Percentiles rank a stretch among this genome's conserved stretches.
Evolutionary conservation across 30 jellyfish, hydroid and myxozoan genomes (phyloP).

Genomic region (Pseudorhiza aurosa): DNA sequence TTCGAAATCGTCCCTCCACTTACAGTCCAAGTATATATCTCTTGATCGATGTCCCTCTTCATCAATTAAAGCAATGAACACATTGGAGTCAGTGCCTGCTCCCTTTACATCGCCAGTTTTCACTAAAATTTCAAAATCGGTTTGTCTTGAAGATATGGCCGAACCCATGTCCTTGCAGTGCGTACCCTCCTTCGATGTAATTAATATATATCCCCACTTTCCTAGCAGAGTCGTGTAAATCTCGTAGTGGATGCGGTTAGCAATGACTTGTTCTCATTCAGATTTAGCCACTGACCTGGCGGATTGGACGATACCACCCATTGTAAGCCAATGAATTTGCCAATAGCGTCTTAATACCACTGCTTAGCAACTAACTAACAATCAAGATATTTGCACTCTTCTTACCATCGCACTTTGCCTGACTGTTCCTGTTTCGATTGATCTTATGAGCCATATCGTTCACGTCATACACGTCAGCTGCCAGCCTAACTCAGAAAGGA

Average conservation of each 20-base stretch:
- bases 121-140: conserved; percentile 78
- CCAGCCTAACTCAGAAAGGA: no score
- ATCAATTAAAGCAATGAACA: conserved; percentile 76
- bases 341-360: neutral
- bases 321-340: neutral
- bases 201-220: neutral
- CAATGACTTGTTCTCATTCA: no score
- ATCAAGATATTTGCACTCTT: neutral
- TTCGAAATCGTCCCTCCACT: conserved; percentile 95
- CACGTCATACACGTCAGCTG: no score
- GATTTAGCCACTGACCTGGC: no score
- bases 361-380: conserved; percentile 5
- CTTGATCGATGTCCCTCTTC: conserved; percentile 75
- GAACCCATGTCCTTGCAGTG: conserved; percentile 58
- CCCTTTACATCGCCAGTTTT: conserved; percentile 98
- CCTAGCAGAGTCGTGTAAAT: no score
- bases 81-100: conserved; percentile 94
- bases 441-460: no score
- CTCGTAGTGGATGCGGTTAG: no score
- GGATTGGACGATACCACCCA: no score
- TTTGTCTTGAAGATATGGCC: conserved; percentile 58
- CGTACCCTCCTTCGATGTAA: neutral
- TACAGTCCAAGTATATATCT: conserved; percentile 69
- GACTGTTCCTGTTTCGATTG: no score
- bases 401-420: no score